Percentiles rank a stretch among this genome's conserved stretches.
Evolutionary conservation across 2,113 vertebrate genomes (phyloP).

Genomic region (Triplophysa dalaica): DNA sequence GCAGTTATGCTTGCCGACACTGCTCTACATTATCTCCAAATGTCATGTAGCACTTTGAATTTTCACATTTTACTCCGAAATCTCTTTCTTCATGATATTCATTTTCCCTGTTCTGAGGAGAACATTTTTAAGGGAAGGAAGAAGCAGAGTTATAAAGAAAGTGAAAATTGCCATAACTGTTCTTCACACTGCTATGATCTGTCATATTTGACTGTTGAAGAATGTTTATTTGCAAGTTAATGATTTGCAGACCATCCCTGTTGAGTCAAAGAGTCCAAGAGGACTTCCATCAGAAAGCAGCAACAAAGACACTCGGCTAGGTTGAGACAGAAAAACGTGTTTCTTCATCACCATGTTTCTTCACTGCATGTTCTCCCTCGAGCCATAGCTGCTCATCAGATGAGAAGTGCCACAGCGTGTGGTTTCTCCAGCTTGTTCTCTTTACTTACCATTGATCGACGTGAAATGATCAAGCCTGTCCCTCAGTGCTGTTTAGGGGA

Average conservation of each 20-base stretch:
- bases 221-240: constrained; percentile 41
- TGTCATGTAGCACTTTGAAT: neutral
- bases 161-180: neutral
- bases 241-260: constrained; percentile 23
- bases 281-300: neutral
- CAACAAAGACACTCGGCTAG: neutral
- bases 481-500: constrained; percentile 29
- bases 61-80: neutral
- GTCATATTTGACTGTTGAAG: neutral
- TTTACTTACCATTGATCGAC: constrained; percentile 39
- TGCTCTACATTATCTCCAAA: neutral
- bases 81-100: neutral
- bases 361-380: neutral
- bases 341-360: neutral
- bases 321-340: neutral
- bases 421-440: constrained; percentile 4
- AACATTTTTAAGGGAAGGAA: neutral
- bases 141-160: neutral
- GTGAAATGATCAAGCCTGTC: constrained; percentile 21
- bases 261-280: neutral
- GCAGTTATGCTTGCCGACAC: neutral
- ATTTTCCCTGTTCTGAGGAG: neutral
- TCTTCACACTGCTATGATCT: constrained; percentile 9
- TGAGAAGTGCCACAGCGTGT: constrained; percentile 4
- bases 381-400: constrained; percentile 18